Evolutionary conservation across 2,797 vertebrate genomes (phyloP), one percentile per base, ranked within the genome.

Genomic region (Hapalemur alaotrensis): DNA sequence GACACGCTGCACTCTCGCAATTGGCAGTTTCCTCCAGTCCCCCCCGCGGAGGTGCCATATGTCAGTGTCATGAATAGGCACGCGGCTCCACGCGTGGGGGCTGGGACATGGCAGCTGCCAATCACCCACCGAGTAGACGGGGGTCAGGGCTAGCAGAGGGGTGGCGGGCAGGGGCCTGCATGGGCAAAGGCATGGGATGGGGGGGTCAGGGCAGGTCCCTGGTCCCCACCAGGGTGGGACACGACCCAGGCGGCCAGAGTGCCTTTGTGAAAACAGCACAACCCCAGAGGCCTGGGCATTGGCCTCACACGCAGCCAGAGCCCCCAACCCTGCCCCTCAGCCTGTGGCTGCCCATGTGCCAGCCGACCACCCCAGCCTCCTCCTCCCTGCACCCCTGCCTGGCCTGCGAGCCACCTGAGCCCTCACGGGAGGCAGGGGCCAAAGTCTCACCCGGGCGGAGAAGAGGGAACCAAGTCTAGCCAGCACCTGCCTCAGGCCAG

Each of bases 21-120:
- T 0, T 25, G 96, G 97, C 96, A 92, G 10, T 1, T 50, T 48
- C 79, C 78, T 59, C 94, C 30, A 4, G 9, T 41, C 38, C 95
- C 92, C 92, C 93, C 97, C 79, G 25, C 8, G 9, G 86, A 93
- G 96, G 81, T 70, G 38, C 96, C 98, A 35, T 93, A 79, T 94
- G 97, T 78, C 41, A 61, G 78, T 28, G 43, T 32, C 83, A 28
- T 96, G 46, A 93, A 91, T 30, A 89, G 94, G 96, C 81, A 89
- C 0, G 54, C 89, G 92, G 90, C 82, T 86, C 38, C 11, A 50
- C 5, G 4, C 73, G 30, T 25, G 78, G 20, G 95, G 93, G 91
- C 83, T 46, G 95, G 95, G 63, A 76, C 57, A 50, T 69, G 94
- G 84, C 96, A 97, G 93, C 96, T 97, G 96, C 86, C 97, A 79